These are phyloP conservation scores for Xerus rutilus DNA, from an alignment of 2,797 vertebrate genomes.

Conservation along the genomic window DNA sequence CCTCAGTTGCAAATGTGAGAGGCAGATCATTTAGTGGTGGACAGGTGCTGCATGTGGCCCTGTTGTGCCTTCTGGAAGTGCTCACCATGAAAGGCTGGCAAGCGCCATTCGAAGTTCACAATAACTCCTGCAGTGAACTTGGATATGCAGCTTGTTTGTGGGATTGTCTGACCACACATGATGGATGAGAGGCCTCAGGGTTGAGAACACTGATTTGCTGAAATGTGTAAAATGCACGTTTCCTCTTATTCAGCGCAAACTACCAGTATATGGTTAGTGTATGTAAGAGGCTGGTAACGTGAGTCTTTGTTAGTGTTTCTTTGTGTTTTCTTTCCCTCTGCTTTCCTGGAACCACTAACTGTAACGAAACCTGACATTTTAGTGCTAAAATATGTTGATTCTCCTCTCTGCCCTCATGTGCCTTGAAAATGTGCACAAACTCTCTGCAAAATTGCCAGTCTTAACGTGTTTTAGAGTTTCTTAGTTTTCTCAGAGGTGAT, in stretches of 20 bases:
- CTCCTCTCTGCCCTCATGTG: constrained; percentile 60
- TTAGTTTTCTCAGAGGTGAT: constrained; percentile 49
- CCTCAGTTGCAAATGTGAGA: constrained; percentile 59
- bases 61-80: background rate
- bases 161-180: constrained; percentile 65
- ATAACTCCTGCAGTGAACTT: constrained; percentile 30
- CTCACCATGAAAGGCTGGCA: background rate
- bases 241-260: constrained; percentile 68
- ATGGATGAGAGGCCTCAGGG: constrained; percentile 74
- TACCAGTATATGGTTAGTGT: constrained; percentile 62
- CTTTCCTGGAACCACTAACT: constrained; percentile 81
- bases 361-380: constrained; percentile 81
- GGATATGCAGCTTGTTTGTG: constrained; percentile 61
- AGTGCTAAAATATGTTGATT: constrained; percentile 72
- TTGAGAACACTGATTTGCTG: constrained; percentile 67
- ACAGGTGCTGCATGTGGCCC: background rate
- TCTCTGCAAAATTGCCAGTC: background rate
- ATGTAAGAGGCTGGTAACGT: constrained; percentile 71
- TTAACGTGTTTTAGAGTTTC: constrained; percentile 9
- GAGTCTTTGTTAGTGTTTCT: constrained; percentile 82
- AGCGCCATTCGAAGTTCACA: constrained; percentile 53
- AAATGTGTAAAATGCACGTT: constrained; percentile 80
- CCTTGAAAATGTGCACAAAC: constrained; percentile 41
- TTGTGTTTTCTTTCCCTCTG: constrained; percentile 73
- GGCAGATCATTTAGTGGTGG: background rate